These are phyloP conservation scores for Barnardius zonarius DNA, from an alignment of 2,113 vertebrate genomes.

Conservation along the genomic window DNA sequence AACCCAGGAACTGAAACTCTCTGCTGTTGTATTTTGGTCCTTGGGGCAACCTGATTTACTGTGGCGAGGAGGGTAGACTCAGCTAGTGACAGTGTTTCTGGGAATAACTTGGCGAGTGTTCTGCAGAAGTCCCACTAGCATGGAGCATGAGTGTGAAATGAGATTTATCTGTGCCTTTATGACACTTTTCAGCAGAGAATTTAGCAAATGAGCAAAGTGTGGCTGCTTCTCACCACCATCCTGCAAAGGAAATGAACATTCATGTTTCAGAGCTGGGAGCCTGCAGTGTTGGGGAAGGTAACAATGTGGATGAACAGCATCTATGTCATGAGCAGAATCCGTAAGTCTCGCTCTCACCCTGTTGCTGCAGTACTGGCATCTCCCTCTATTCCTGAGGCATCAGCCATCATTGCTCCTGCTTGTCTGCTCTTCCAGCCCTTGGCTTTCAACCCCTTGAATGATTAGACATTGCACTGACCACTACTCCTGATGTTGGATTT, in stretches of 20 bases:
- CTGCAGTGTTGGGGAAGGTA: neutral
- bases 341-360: rapidly evolving
- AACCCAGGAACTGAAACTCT: neutral
- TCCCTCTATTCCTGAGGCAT: neutral
- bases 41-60: neutral
- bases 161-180: neutral
- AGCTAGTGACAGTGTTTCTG: neutral
- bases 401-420: neutral
- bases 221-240: neutral
- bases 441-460: neutral
- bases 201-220: neutral
- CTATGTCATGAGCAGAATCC: neutral
- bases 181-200: neutral
- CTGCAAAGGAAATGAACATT: neutral
- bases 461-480: neutral
- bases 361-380: neutral
- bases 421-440: neutral
- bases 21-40: neutral
- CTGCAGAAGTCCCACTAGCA: neutral
- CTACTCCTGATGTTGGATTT: neutral
- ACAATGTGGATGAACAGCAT: neutral
- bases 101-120: neutral
- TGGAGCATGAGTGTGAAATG: neutral
- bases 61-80: neutral
- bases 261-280: neutral